Evolutionary conservation across 2,888 invertebrate species (phyloP).

Genomic region (Pycnomerus fuliginosus): DNA sequence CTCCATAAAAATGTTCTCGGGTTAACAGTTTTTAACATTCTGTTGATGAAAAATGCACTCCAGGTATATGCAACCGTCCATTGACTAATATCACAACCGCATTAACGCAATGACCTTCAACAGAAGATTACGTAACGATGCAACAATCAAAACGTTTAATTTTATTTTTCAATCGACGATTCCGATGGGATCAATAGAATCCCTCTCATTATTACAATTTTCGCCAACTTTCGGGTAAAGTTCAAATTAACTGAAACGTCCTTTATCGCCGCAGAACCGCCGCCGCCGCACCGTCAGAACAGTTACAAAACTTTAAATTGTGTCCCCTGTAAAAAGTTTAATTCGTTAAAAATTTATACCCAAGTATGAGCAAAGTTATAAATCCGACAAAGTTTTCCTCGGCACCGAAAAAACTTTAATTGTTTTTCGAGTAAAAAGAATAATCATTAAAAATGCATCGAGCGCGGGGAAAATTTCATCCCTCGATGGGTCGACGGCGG

Average conservation of each 20-base stretch:
- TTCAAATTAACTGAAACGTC: conserved; percentile 20
- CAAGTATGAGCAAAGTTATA: conserved; percentile 37
- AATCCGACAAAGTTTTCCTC: conserved; percentile 30
- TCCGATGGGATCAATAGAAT: too few species aligned
- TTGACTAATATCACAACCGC: too few species aligned
- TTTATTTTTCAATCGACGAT: too few species aligned
- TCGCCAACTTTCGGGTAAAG: not conserved
- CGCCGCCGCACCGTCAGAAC: conserved; percentile 14
- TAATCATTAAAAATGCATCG: conserved; percentile 24
- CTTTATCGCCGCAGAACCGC: conserved; percentile 8
- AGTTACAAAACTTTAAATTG: conserved; percentile 40
- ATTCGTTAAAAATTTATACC: conserved; percentile 51
- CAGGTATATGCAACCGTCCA: too few species aligned
- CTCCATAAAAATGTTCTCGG: too few species aligned
- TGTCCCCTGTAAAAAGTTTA: conserved; percentile 44
- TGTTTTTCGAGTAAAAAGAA: conserved; percentile 28
- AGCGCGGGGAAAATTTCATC: too few species aligned
- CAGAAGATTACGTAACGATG: too few species aligned
- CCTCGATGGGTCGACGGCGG: not conserved
- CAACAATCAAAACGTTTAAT: too few species aligned
- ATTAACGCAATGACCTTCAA: too few species aligned
- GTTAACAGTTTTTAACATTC: too few species aligned
- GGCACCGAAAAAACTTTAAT: conserved; percentile 32
- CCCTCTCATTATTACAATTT: too few species aligned
- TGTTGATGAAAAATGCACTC: too few species aligned